Evolutionary conservation across 2,113 vertebrate genomes (phyloP).

Genomic region (Rhea americana): DNA sequence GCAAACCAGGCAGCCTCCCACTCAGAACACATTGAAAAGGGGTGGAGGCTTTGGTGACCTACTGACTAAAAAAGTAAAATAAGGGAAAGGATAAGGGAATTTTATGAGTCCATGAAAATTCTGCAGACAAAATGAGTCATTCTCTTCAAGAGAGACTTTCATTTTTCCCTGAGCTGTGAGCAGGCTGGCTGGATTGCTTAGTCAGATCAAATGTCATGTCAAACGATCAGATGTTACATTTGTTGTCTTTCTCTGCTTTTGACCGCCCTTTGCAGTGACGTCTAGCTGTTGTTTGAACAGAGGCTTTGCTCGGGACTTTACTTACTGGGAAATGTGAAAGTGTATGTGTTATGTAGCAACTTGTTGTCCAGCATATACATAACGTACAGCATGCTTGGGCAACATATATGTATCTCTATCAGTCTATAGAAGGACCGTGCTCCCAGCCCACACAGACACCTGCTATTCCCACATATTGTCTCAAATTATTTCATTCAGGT

Average conservation of each 20-base stretch:
- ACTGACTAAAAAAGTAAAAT: neutral
- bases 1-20: neutral
- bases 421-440: accelerated
- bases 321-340: neutral
- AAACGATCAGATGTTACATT: neutral
- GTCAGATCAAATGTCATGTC: neutral
- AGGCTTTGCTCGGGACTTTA: neutral
- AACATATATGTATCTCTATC: neutral
- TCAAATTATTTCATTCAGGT: neutral
- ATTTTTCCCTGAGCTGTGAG: neutral
- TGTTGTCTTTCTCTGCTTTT: accelerated
- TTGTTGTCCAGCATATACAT: accelerated
- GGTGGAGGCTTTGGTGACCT: neutral
- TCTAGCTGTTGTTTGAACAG: neutral
- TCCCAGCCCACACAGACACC: neutral
- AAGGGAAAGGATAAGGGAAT: neutral
- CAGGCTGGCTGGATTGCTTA: neutral
- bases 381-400: neutral
- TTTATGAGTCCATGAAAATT: neutral
- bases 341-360: neutral
- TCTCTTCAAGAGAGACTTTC: neutral
- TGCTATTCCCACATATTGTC: neutral
- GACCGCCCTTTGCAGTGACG: neutral
- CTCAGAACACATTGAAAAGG: neutral
- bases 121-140: neutral